phyloP scores from a whole-genome alignment of 2,888 invertebrate species.

The Listrodromus nycthemerus region DNA sequence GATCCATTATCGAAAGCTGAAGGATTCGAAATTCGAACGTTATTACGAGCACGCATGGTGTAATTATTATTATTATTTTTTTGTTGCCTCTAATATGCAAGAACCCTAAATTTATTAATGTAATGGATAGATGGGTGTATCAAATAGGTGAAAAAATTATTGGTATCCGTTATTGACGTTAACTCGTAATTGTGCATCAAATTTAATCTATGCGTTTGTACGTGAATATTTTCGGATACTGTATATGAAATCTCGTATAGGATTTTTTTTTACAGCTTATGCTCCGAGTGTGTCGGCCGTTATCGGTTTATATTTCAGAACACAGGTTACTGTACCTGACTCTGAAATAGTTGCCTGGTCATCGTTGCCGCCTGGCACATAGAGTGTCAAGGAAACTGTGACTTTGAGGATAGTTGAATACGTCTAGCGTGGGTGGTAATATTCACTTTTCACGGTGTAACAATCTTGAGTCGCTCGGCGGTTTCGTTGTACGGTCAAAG shows the following conservation, averaged over 20 bases:
- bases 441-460: conserved; percentile 70
- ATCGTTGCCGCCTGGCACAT: background rate
- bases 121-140: no score
- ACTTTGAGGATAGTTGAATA: conserved; percentile 67
- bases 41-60: conserved; percentile 70
- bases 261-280: no score
- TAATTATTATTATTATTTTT: conserved; percentile 23
- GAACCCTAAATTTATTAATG: no score
- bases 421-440: conserved; percentile 69
- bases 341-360: no score
- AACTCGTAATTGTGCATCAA: no score
- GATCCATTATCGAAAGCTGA: conserved; percentile 74
- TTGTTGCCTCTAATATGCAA: no score
- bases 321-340: background rate
- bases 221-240: no score
- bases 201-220: no score
- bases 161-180: no score
- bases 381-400: conserved; percentile 41
- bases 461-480: conserved; percentile 46
- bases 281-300: no score
- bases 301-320: background rate
- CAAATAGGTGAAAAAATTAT: no score
- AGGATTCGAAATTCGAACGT: conserved; percentile 76
- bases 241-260: no score
- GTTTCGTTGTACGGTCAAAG: conserved; percentile 53